phyloP scores from a whole-genome alignment of 2,797 vertebrate genomes.

The Phoxinus dragarum region DNA sequence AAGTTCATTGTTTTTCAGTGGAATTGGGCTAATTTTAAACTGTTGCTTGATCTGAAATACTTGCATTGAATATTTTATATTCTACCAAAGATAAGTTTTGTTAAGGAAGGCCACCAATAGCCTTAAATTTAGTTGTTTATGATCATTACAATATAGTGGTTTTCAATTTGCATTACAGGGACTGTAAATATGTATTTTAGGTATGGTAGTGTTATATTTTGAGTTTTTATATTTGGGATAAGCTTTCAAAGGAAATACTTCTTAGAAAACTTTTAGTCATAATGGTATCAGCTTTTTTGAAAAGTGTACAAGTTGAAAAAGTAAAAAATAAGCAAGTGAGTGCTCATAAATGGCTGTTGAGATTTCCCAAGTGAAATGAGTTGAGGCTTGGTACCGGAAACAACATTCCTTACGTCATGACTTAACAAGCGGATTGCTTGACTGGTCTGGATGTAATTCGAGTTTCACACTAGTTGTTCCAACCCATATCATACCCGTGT shows the following conservation, averaged over 20 bases:
- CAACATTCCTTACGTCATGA: background rate
- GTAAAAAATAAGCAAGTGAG: background rate
- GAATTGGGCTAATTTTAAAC: too few relatives aligned
- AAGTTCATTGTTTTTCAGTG: too few relatives aligned
- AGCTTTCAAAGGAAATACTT: background rate
- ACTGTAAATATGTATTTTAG: background rate
- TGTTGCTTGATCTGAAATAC: too few relatives aligned
- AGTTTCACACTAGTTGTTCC: slow-evolving; percentile 18
- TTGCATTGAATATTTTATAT: too few relatives aligned
- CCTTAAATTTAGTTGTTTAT: too few relatives aligned
- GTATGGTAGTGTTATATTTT: background rate
- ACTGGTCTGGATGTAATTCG: slow-evolving; percentile 21
- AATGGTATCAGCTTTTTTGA: background rate
- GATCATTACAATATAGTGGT: background rate
- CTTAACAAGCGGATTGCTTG: background rate
- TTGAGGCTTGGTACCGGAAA: background rate
- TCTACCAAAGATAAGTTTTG: too few relatives aligned
- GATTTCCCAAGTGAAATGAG: background rate
- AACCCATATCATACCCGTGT: background rate
- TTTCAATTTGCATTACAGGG: background rate
- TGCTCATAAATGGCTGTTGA: background rate
- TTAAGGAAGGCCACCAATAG: too few relatives aligned
- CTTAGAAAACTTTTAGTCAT: background rate
- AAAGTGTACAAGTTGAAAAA: background rate
- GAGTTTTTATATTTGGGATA: too few relatives aligned